Conservation (phyloP, 2,888 invertebrate genomes). For the Trissolcus japonicus region DNA sequence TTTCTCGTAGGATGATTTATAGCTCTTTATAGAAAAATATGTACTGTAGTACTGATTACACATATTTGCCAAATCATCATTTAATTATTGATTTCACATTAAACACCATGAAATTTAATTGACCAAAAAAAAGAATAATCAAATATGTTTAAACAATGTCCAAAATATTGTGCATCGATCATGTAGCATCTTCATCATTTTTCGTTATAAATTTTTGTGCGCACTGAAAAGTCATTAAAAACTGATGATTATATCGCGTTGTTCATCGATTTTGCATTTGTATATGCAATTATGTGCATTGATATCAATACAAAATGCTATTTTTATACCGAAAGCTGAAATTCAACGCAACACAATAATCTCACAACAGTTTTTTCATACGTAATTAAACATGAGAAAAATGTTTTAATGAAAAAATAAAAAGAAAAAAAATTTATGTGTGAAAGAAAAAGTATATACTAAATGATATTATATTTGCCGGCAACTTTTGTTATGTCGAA, state of each 20-base stretch:
- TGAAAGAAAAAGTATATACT: conserved; percentile 13
- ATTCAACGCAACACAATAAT: conserved; percentile 39
- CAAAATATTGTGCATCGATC: too few species aligned
- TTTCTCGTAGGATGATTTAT: conserved; percentile 5
- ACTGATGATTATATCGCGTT: conserved; percentile 5
- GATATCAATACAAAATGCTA: conserved; percentile 49
- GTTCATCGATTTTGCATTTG: conserved; percentile 37
- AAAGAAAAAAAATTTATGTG: background rate
- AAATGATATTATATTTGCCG: conserved; percentile 39
- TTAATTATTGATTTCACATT: background rate
- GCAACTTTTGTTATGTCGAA: conserved; percentile 12
- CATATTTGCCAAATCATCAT: conserved; percentile 4
- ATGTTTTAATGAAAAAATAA: conserved; percentile 20
- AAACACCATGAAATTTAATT: too few species aligned
- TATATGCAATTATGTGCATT: conserved; percentile 26
- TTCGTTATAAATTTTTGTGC: background rate
- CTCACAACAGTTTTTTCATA: conserved; percentile 32
- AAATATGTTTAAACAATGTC: too few species aligned
- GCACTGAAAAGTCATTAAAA: background rate
- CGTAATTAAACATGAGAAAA: conserved; percentile 20
- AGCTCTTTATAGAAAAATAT: conserved; percentile 15
- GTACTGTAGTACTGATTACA: conserved; percentile 31
- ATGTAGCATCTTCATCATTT: too few species aligned
- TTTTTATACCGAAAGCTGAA: conserved; percentile 48
- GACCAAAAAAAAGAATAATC: too few species aligned